Conservation (phyloP, 2,797 vertebrate species). For the Tamandua tetradactyla region DNA sequence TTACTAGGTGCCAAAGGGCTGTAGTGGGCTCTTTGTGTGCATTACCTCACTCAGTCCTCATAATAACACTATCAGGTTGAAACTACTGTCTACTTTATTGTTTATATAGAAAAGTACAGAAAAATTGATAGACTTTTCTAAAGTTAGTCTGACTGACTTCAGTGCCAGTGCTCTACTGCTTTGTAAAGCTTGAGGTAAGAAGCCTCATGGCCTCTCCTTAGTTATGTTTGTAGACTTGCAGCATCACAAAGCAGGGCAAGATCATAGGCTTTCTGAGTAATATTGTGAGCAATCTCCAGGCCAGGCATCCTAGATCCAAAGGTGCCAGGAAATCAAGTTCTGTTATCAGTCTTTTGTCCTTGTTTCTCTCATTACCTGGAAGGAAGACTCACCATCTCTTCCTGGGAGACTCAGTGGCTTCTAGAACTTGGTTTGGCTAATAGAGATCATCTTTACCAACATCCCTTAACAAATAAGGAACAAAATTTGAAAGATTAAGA, state of each 20-base stretch:
- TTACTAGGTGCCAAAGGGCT: neutral
- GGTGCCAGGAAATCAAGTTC: neutral
- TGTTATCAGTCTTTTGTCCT: neutral
- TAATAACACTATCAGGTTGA: neutral
- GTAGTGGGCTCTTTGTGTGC: neutral
- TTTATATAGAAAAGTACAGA: neutral
- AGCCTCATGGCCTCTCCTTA: neutral
- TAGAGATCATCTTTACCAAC: neutral
- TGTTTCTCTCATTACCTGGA: neutral
- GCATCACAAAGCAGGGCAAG: neutral
- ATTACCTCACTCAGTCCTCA: neutral
- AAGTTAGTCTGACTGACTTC: neutral
- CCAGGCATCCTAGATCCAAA: neutral
- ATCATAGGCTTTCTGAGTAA: neutral
- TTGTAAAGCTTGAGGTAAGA: neutral
- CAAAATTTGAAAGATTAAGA: neutral
- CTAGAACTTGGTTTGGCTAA: neutral
- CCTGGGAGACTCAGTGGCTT: neutral
- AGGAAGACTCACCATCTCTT: neutral
- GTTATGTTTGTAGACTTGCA: neutral
- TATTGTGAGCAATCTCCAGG: neutral
- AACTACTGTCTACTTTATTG: neutral
- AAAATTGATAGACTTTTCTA: neutral
- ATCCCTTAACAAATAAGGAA: neutral
- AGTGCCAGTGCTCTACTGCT: neutral